phyloP scores from a whole-genome alignment of 2,888 invertebrate genomes.

The Lordiphosa andalusiaca region DNA sequence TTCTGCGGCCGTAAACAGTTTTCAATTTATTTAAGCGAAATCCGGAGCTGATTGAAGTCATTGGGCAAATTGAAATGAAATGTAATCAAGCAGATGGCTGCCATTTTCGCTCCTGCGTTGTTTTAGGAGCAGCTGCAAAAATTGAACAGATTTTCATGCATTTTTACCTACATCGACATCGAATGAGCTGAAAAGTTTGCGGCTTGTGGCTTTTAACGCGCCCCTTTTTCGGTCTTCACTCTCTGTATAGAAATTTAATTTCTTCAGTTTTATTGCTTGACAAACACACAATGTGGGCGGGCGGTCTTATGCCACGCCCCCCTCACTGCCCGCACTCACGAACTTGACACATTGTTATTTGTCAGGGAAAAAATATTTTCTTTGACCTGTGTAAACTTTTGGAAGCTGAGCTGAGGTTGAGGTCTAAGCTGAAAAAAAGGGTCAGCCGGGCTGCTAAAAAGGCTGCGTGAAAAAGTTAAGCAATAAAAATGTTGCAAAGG shows the following conservation, averaged over 20 bases:
- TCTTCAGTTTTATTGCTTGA: conserved; percentile 28
- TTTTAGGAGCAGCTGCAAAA: conserved; percentile 38
- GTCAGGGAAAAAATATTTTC: conserved; percentile 54
- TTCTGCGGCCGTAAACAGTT: conserved; percentile 47
- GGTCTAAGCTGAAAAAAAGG: conserved; percentile 37
- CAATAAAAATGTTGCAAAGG: conserved; percentile 49
- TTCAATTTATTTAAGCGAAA: conserved; percentile 66
- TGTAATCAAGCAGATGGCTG: conserved; percentile 67
- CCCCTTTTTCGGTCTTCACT: conserved; percentile 1
- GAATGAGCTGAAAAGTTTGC: conserved; percentile 45
- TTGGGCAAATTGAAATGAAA: conserved; percentile 40
- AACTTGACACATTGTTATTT: conserved; percentile 60
- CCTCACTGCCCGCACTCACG: background rate
- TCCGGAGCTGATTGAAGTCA: conserved; percentile 17
- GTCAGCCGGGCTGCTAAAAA: conserved; percentile 51
- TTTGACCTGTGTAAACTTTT: conserved; percentile 69
- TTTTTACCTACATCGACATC: conserved; percentile 17
- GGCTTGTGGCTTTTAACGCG: conserved; percentile 38
- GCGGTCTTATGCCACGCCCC: conserved; percentile 29
- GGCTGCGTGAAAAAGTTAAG: conserved; percentile 57
- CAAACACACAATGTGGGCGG: conserved; percentile 37
- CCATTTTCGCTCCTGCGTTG: conserved; percentile 21
- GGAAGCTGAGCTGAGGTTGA: conserved; percentile 42
- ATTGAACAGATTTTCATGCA: conserved; percentile 48
- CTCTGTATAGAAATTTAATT: conserved; percentile 29